Base-by-base conservation (phyloP, 2,113 vertebrate genomes). In the Tinamus guttatus region DNA sequence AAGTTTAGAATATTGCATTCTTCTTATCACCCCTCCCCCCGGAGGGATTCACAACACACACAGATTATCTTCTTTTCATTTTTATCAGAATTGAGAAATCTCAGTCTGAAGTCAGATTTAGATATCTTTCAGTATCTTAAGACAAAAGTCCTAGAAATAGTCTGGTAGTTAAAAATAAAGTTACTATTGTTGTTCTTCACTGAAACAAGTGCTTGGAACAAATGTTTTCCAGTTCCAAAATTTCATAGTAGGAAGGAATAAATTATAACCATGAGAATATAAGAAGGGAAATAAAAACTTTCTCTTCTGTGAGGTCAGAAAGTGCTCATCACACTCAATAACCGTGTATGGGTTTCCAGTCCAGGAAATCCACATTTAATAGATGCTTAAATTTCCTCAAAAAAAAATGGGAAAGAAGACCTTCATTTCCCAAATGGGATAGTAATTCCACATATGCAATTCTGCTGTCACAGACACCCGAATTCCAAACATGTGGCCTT, bases 1-100 rank as follows among this genome's bases (percentile, higher is more conserved):
- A 56, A 62, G 65, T 95, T 90, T 89, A 28, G 24, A 77, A 41
- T 77, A 83, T 36, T 56, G 86, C 2, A 85, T 81, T 92, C 84
- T 95, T 94, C 34, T 4, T 81, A 27, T 89, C 32, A 27, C 2
- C 2, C 14, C 41, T 81, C 45, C 24, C 13, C 22, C 91, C 1
- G 82, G 85, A 95, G n/a, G 80, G 18, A 59, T 25, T 92, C 24
- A 36, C 32, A 32, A 36, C 40, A 58, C 60, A 70, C 86, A 82
- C 67, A 71, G 81, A 91, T 83, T 34, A 51, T 77, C 32, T 49
- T 77, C 62, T 69, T 20, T 73, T 62, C 27, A 17, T 30, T 67
- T 93, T 83, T 78, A 19, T 78, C 54, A 76, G 40, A 90, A 47
- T 20, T 47, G 45, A 47, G 45, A 47, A 47, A 47, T 19, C 45